These are phyloP conservation scores for Eulimnadia texana DNA, from an alignment of 1,140 invertebrate genomes.

Conservation along the genomic window DNA sequence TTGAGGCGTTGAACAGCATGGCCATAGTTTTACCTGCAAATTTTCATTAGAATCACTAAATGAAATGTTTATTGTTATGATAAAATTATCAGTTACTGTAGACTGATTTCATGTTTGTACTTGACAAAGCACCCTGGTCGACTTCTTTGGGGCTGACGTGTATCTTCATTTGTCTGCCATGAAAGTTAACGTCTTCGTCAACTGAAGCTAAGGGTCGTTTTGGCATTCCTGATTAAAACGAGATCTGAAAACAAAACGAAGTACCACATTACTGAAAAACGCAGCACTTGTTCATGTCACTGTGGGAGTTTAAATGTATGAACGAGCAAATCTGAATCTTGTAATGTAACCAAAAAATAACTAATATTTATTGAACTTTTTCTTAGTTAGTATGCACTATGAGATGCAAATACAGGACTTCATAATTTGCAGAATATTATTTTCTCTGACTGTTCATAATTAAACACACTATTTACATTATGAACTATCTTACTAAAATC, in stretches of 20 bases:
- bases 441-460: no score
- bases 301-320: no score
- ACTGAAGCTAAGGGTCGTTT: background rate
- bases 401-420: no score
- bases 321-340: no score
- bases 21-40: background rate
- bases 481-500: no score
- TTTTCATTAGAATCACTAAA: background rate
- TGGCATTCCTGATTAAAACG: background rate
- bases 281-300: no score
- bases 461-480: no score
- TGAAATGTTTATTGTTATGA: background rate
- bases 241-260: background rate
- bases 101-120: slow-evolving; percentile 3
- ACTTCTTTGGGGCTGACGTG: slow-evolving; percentile 10
- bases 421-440: no score
- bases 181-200: background rate
- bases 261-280: background rate
- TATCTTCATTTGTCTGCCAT: slow-evolving; percentile 9
- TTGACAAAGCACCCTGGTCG: background rate
- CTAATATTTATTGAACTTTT: no score
- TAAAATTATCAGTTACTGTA: background rate
- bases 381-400: no score
- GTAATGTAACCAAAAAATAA: no score
- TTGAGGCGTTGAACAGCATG: background rate